Conservation (phyloP, 1,140 invertebrate species). For the Oreohelix idahoensis region DNA sequence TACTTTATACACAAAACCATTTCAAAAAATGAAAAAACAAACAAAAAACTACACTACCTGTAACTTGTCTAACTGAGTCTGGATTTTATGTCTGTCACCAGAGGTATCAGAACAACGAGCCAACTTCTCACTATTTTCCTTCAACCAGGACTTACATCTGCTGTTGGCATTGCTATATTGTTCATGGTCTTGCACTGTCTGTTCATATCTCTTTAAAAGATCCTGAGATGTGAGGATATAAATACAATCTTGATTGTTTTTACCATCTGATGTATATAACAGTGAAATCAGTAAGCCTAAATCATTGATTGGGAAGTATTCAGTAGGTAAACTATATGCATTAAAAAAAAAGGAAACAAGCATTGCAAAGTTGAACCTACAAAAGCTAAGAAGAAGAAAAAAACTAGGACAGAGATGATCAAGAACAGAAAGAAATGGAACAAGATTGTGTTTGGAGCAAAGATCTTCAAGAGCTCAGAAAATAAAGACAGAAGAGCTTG, state of each 20-base stretch:
- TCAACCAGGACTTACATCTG: constrained; percentile 89
- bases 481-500: no score
- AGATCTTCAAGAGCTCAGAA: no score
- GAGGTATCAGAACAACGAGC: constrained; percentile 76
- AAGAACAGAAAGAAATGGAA: no score
- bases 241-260: not conserved
- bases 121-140: constrained; percentile 87
- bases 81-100: constrained; percentile 87
- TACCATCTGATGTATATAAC: not conserved
- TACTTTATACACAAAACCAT: not conserved
- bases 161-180: constrained; percentile 85
- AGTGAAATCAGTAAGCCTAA: no score
- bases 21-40: not conserved
- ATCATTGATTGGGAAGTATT: no score
- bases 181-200: constrained; percentile 89
- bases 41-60: constrained; percentile 73
- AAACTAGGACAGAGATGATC: no score
- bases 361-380: no score
- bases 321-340: no score
- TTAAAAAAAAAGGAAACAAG: no score
- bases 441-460: no score
- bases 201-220: constrained; percentile 92
- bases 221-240: constrained; percentile 74
- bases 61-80: constrained; percentile 83
- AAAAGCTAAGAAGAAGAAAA: no score